Base-by-base conservation (phyloP, 2,797 vertebrate species). In the Microctenopoma stevenorrisi region DNA sequence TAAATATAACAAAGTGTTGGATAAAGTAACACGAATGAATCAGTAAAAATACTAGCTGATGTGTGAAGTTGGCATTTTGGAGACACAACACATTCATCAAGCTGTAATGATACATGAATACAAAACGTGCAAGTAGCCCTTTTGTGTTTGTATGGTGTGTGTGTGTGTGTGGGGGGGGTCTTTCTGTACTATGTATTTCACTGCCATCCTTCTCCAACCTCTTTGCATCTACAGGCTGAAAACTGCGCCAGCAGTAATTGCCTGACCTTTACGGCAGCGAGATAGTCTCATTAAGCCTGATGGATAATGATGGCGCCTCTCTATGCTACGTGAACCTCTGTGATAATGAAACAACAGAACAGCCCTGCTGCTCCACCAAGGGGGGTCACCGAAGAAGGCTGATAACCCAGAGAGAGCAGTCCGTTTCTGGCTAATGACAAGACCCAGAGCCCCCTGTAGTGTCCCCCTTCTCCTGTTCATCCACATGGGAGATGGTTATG, bases 221-320 rank as follows among this genome's bases (percentile, higher is more conserved):
- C 83, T 63, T 82, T 46, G 74, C 78, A 52, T 93, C 88, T 89
- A 91, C 92, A 86, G 92, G 94, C 94, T 95, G 95, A 95, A 96
- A 96, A 96, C 96, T 96, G 96, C 96, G 95, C 93, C 95, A 93
- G 94, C 95, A 95, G 94, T 98, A 98, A 98, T 97, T 97, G 96
- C 95, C 94, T 98, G 97, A 97, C 96, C 97, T 98, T 98, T 96
- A 96, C 95, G 94, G 95, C 95, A 93, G 94, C 91, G 90, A 95
- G 94, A 96, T 94, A 95, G 96, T 95, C 96, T 97, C 96, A 97
- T 98, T 98, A 97, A 96, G 96, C 94, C 95, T 96, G 96, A 95
- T 95, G 95, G 96, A 94, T 95, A 95, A 96, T 94, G 93, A 92
- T 94, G 92, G 88, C 86, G 93, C 94, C 94, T 96, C 95, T 95